Conservation (phyloP, 2,797 vertebrate genomes). For the Bovichtus diacanthus region DNA sequence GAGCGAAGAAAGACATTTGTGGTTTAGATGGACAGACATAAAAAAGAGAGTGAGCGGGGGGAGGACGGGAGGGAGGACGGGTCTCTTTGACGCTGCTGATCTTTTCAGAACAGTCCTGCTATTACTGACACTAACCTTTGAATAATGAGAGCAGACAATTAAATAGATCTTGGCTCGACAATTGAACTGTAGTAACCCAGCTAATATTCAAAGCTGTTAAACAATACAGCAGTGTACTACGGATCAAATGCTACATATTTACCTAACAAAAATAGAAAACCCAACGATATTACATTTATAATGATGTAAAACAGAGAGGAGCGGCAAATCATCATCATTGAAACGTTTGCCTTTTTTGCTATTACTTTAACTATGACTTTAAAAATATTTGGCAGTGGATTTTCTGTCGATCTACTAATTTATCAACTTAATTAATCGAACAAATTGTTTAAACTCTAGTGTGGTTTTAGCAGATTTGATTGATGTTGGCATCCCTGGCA, state of each 20-base stretch:
- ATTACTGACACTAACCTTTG: constrained; percentile 48
- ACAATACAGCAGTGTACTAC: not conserved
- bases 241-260: not conserved
- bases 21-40: constrained; percentile 24
- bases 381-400: not conserved
- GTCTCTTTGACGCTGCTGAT: constrained; percentile 57
- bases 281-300: not conserved
- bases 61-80: constrained; percentile 42
- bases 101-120: constrained; percentile 53
- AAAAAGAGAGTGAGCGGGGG: constrained; percentile 22
- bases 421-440: not conserved
- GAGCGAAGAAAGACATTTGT: constrained; percentile 45
- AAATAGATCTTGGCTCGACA: constrained; percentile 34
- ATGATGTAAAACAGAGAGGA: not conserved
- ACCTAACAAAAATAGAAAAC: not conserved
- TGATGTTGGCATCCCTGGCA: not conserved
- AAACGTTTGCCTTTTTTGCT: not conserved
- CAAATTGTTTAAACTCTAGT: not conserved
- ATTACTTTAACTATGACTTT: too few species aligned
- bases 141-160: constrained; percentile 48
- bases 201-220: constrained; percentile 16
- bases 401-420: not conserved
- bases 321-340: not conserved
- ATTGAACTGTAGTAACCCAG: constrained; percentile 16
- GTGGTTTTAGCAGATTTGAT: not conserved